phyloP scores from a whole-genome alignment of 2,113 vertebrate genomes.

The Muscicapa adusta region DNA sequence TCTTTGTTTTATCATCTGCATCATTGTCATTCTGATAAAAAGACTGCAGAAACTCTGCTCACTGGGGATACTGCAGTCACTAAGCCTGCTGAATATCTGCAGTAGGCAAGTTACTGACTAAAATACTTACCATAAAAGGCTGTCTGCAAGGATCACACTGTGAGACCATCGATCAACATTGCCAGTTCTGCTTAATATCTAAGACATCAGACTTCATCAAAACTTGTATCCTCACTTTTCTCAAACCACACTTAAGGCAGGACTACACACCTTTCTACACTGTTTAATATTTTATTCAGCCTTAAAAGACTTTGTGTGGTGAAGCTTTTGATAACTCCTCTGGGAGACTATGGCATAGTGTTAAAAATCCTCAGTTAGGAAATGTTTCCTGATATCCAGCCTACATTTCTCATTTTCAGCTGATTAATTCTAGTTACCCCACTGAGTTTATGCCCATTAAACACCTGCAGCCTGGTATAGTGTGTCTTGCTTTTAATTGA shows the following conservation, averaged over 20 bases:
- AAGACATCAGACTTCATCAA: not conserved
- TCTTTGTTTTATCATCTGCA: slow-evolving; percentile 38
- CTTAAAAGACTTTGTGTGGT: not conserved
- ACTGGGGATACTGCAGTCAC: slow-evolving; percentile 34
- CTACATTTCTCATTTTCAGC: slow-evolving; percentile 51
- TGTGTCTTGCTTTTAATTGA: slow-evolving; percentile 31
- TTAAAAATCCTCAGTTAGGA: slow-evolving; percentile 11
- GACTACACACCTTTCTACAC: not conserved
- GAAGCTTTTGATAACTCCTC: slow-evolving; percentile 3
- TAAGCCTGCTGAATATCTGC: slow-evolving; percentile 14
- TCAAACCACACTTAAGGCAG: not conserved
- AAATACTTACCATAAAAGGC: slow-evolving; percentile 50
- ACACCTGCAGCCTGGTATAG: slow-evolving; percentile 32
- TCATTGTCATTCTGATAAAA: slow-evolving; percentile 28
- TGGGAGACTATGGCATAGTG: not conserved
- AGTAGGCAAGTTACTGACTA: slow-evolving; percentile 19
- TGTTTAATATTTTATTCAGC: slow-evolving; percentile 11
- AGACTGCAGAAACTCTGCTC: slow-evolving; percentile 37
- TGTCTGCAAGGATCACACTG: not conserved
- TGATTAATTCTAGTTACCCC: slow-evolving; percentile 55
- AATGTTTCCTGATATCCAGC: slow-evolving; percentile 45
- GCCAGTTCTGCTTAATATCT: not conserved
- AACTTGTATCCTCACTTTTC: not conserved
- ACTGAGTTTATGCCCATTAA: slow-evolving; percentile 38
- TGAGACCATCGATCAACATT: not conserved